Conservation (phyloP, 2,113 vertebrate genomes). For the Brachypodius melanocephalos region DNA sequence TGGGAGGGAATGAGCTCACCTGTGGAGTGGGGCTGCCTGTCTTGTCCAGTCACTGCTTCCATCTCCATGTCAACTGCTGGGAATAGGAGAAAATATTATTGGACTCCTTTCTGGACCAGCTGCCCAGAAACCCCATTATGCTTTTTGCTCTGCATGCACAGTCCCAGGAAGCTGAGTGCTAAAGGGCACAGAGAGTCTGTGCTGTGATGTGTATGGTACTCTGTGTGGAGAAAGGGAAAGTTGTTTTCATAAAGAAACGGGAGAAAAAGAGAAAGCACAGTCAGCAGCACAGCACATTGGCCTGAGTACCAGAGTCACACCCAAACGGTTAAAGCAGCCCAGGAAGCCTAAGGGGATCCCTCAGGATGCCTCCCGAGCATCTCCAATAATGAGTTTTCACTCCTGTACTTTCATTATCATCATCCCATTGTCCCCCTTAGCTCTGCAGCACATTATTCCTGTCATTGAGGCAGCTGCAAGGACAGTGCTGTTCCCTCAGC, state of each 20-base stretch:
- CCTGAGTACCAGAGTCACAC: background rate
- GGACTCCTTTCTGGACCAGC: background rate
- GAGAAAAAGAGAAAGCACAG: background rate
- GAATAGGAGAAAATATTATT: background rate
- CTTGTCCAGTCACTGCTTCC: background rate
- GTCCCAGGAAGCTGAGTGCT: background rate
- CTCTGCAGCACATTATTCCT: background rate
- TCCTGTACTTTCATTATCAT: conserved; percentile 2
- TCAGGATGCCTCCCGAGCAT: background rate
- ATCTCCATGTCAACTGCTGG: background rate
- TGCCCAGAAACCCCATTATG: background rate
- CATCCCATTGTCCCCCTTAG: background rate
- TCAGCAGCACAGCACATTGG: background rate
- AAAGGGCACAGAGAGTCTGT: rapidly evolving
- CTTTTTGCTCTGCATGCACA: background rate
- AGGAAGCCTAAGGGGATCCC: background rate
- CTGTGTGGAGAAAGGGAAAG: background rate
- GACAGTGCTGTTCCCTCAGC: background rate
- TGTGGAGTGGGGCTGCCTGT: background rate
- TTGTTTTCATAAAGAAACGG: background rate
- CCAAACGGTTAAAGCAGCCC: background rate
- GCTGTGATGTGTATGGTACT: rapidly evolving
- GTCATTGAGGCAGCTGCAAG: conserved; percentile 37
- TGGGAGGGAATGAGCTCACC: background rate
- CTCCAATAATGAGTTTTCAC: conserved; percentile 45